Evolutionary conservation across 2,888 invertebrate genomes (phyloP), one percentile per base, ranked within the genome.

Genomic region (Pycnomerus fuliginosus): DNA sequence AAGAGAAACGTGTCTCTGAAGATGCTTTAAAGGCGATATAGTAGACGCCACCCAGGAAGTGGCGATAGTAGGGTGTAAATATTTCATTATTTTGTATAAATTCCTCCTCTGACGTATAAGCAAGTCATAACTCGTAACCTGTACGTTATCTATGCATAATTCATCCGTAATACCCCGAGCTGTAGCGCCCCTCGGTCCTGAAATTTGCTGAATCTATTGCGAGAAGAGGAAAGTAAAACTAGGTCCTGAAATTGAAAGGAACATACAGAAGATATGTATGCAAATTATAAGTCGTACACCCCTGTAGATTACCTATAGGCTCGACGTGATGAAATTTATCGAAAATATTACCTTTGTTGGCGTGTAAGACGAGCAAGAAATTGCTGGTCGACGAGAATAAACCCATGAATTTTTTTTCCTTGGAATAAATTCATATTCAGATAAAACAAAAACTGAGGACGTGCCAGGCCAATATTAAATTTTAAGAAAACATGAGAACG

Each of bases 131-230:
- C 52, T 56, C 52, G 47, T 52, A 56, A 52, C 48, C 50, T 51
- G 51, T 43, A 48, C 47, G 35, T 48, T 43, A 43, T 23, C 37
- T 38, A 48, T 48, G 50, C 53, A 56, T 54, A 56, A 56, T 56
- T 54, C 53, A 56, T 56, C 42, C 35, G 50, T 49, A 54, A 52
- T 54, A 56, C 50, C 40, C 48, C 34, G 31, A 46, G 41, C 43
- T 50, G 39, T 33, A 39, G 48, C 44, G 44, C 48, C 50, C 38
- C 46, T 40, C 37, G 48, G 53, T 47, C 41, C 51, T 48, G 42
- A 52, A 53, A 52, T 53, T 53, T 55, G 53, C 53, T 57, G 53
- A 57, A 53, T 55, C 53, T 52, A 55, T 55, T 53, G 45, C 42
- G 40, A 35, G 35, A 27, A 47, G 47, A 43, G 41, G 43, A 48